Percentiles rank a stretch among this genome's conserved stretches.
These are phyloP conservation scores for Drosophila maculinotata DNA, from an alignment of 2,888 invertebrate genomes.

Conservation along the genomic window DNA sequence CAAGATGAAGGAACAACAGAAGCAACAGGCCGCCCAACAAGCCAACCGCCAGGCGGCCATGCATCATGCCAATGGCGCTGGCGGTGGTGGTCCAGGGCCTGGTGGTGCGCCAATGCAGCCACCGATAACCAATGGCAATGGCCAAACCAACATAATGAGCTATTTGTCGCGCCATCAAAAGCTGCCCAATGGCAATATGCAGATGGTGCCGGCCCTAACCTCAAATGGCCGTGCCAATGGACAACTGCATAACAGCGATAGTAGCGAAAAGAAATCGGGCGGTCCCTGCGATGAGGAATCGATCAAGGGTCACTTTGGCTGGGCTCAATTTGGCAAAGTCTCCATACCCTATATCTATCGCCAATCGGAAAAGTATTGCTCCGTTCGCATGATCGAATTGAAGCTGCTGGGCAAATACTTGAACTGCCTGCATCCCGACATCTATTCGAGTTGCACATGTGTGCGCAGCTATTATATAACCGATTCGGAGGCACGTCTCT, in stretches of 20 bases:
- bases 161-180: slow-evolving; percentile 86
- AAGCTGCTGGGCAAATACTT: slow-evolving; percentile 95
- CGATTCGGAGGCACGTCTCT: slow-evolving; percentile 93
- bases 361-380: slow-evolving; percentile 93
- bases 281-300: slow-evolving; percentile 89
- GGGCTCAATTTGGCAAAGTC: slow-evolving; percentile 94
- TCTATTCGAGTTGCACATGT: slow-evolving; percentile 95
- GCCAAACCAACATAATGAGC: slow-evolving; percentile 88
- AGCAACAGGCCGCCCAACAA: slow-evolving; percentile 85
- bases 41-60: slow-evolving; percentile 74
- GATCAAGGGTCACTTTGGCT: slow-evolving; percentile 93
- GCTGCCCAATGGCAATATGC: slow-evolving; percentile 77
- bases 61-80: slow-evolving; percentile 67
- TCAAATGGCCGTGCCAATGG: slow-evolving; percentile 65
- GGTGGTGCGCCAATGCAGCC: slow-evolving; percentile 59
- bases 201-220: slow-evolving; percentile 59
- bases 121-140: slow-evolving; percentile 76
- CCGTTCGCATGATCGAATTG: slow-evolving; percentile 97
- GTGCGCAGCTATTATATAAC: slow-evolving; percentile 97
- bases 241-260: slow-evolving; percentile 77
- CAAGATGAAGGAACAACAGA: slow-evolving; percentile 94
- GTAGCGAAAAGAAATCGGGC: slow-evolving; percentile 40
- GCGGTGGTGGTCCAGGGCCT: slow-evolving; percentile 14
- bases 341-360: slow-evolving; percentile 96
- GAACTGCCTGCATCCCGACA: slow-evolving; percentile 94